phyloP scores from a whole-genome alignment of 2,113 vertebrate genomes.

The Pampusana beccarii region DNA sequence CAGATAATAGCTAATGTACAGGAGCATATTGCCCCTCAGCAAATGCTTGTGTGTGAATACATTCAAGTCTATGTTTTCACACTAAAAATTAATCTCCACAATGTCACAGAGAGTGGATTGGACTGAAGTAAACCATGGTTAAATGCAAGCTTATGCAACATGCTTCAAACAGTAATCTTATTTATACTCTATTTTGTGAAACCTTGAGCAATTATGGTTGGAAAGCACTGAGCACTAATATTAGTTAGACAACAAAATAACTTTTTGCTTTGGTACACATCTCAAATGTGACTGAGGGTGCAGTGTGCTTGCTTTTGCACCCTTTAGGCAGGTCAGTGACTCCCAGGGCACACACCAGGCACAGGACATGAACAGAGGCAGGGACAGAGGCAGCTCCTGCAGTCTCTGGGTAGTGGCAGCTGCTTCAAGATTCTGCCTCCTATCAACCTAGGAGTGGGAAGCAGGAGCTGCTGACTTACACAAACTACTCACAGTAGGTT shows the following conservation, averaged over 20 bases:
- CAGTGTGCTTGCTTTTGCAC: background rate
- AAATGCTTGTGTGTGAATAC: background rate
- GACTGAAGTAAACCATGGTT: background rate
- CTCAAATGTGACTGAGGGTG: background rate
- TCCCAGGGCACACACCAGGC: background rate
- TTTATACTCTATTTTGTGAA: background rate
- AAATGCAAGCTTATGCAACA: background rate
- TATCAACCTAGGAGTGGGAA: background rate
- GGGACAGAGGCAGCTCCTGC: background rate
- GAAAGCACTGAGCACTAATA: background rate
- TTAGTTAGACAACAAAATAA: background rate
- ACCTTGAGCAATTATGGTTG: background rate
- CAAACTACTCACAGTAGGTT: background rate
- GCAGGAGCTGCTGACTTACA: background rate
- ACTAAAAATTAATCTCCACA: background rate
- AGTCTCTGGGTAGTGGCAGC: rapidly evolving
- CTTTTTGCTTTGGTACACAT: background rate
- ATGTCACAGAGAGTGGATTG: background rate
- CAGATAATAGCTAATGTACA: background rate
- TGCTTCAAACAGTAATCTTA: background rate
- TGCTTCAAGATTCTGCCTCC: background rate
- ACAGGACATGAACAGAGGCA: too few species aligned
- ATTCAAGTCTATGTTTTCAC: background rate
- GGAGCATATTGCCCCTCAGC: background rate
- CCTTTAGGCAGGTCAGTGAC: background rate